Conservation (phyloP, 1,140 invertebrate species). For the Chymomyza costata region DNA sequence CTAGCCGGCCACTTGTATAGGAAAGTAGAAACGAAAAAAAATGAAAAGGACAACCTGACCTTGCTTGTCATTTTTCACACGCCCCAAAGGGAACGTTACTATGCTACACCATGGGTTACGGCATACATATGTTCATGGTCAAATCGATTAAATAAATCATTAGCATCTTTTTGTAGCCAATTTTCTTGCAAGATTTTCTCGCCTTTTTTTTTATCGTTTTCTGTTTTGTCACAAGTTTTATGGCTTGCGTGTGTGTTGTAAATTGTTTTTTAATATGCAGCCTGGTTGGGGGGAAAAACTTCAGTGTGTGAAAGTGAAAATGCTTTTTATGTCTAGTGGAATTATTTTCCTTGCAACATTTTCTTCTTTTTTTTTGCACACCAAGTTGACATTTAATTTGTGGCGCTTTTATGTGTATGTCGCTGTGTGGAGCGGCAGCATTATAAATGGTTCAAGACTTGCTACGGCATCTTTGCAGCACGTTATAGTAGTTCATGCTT, state of each 20-base stretch:
- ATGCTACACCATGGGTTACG: conserved; percentile 14
- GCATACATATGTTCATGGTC: conserved; percentile 74
- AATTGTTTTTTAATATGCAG: conserved; percentile 72
- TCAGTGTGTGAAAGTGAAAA: conserved; percentile 37
- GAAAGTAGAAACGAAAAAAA: conserved; percentile 6
- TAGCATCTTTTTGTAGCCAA: conserved; percentile 75
- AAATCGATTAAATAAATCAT: conserved; percentile 75
- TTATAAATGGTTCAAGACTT: too few relatives aligned
- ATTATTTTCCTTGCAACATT: conserved; percentile 4
- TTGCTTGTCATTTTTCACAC: conserved; percentile 63
- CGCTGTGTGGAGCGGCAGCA: too few relatives aligned
- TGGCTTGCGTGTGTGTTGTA: conserved; percentile 53
- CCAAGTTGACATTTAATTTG: conserved; percentile 65
- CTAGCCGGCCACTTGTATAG: background rate
- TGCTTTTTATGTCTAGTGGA: conserved; percentile 24
- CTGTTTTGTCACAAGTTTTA: conserved; percentile 41
- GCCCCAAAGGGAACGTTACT: conserved; percentile 20
- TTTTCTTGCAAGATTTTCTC: conserved; percentile 48
- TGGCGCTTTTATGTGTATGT: conserved; percentile 51
- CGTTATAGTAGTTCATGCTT: too few relatives aligned
- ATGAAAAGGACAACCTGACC: conserved; percentile 20
- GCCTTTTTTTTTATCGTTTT: conserved; percentile 9
- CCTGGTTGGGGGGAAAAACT: conserved; percentile 8
- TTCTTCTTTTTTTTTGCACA: conserved; percentile 10
- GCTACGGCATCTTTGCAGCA: too few relatives aligned